These are phyloP conservation scores for Hipparchia semele DNA, from an alignment of 2,888 invertebrate species.

Conservation along the genomic window DNA sequence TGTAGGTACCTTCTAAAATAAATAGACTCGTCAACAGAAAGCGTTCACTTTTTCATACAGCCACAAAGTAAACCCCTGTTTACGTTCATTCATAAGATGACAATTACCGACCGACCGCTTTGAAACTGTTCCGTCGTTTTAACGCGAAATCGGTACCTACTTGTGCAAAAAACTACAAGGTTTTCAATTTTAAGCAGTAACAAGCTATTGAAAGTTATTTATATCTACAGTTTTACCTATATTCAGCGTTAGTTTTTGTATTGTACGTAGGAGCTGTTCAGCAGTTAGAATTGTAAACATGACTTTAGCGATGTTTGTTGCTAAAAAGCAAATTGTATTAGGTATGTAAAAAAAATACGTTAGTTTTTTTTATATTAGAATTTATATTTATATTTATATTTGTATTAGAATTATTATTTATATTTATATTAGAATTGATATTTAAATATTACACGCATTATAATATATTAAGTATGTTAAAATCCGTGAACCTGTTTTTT, in stretches of 20 bases:
- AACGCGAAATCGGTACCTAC: conserved; percentile 7
- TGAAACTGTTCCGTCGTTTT: conserved; percentile 5
- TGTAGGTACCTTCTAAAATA: not conserved
- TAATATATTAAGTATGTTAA: too few species aligned
- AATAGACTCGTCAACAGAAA: conserved; percentile 13
- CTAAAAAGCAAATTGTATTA: too few species aligned
- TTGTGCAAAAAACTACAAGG: conserved; percentile 17
- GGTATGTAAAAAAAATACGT: too few species aligned
- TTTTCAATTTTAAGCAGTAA: conserved; percentile 17
- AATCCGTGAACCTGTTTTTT: too few species aligned
- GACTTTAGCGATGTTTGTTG: too few species aligned
- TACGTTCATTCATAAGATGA: conserved; percentile 19
- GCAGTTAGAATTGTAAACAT: too few species aligned
- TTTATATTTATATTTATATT: too few species aligned
- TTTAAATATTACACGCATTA: too few species aligned
- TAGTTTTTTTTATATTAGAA: too few species aligned
- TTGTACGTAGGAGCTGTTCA: too few species aligned
- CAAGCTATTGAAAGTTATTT: conserved; percentile 20
- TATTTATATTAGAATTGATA: too few species aligned
- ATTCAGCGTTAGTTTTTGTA: conserved; percentile 5
- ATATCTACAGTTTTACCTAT: not conserved
- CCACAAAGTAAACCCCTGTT: conserved; percentile 2
- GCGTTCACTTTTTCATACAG: conserved; percentile 10
- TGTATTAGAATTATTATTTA: too few species aligned
- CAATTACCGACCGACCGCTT: not conserved